These are phyloP conservation scores for Penaeus indicus DNA, from an alignment of 1,140 invertebrate genomes.

Conservation along the genomic window DNA sequence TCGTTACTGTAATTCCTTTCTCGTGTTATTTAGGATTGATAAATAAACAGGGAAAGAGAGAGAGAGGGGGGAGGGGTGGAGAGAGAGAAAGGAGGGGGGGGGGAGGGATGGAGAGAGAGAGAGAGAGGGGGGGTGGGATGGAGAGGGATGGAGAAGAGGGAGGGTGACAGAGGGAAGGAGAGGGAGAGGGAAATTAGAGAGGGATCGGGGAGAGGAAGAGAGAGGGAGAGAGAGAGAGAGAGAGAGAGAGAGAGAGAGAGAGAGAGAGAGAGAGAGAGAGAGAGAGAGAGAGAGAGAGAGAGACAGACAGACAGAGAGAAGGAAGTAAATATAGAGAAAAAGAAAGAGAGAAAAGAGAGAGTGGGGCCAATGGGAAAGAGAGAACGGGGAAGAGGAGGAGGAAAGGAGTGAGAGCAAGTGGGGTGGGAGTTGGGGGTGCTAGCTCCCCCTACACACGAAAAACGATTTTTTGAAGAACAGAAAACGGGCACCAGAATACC, in stretches of 20 bases:
- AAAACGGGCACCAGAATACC: too few species aligned
- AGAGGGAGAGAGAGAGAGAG: background rate
- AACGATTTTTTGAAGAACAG: too few species aligned
- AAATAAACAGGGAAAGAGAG: too few species aligned
- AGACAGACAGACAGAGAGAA: background rate
- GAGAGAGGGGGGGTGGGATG: background rate
- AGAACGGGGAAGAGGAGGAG: background rate
- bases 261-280: background rate
- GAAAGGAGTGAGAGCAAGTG: background rate
- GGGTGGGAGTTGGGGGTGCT: too few species aligned
- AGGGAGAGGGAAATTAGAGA: background rate
- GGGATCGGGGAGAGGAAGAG: background rate
- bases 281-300: background rate
- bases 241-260: slow-evolving; percentile 1
- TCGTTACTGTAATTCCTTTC: too few species aligned
- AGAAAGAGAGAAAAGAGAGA: background rate
- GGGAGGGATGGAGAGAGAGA: too few species aligned
- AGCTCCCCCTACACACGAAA: too few species aligned
- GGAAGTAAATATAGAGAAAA: background rate
- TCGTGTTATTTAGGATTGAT: too few species aligned
- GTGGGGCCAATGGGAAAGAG: background rate
- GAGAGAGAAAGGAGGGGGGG: background rate
- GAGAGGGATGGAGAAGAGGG: background rate
- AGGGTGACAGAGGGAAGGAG: background rate
- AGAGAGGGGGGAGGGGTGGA: too few species aligned